Evolutionary conservation across 2,797 vertebrate species (phyloP), one percentile per base, ranked within the genome.

Genomic region (Calcarius lapponicus): DNA sequence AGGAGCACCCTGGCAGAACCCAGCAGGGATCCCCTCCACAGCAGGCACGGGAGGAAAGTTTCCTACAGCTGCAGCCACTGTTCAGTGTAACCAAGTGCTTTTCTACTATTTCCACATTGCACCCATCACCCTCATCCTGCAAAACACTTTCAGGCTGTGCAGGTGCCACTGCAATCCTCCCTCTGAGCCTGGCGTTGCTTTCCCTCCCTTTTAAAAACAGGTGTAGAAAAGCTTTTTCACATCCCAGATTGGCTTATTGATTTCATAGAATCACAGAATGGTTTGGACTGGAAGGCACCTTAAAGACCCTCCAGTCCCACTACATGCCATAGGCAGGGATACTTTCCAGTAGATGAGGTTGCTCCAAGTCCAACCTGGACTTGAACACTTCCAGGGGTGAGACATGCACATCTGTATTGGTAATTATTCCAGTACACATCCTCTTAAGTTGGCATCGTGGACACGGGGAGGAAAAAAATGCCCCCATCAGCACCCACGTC

Each of bases 401-500:
- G 11, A 53, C 31, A 90, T 8, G 53, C 80, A 53, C 80, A 66
- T 21, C 47, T 60, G 42, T 29, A 11, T 21, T 45, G 45, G 45
- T 21, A 45, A 45, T 45, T 45, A 45, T 45, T 21, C 45, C 45
- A 45, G 21, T 45, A 45, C 45, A 45, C 45, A 45, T 45, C 45
- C 45, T 45, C 20, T 45, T 45, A 22, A 22, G 32, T 28, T 47
- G 72, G 36, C 73, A 65, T 11, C 9, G 0, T 0, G 24, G 32
- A 56, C 26, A 29, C 0, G 0, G 15, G 34, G 34, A 51, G 26
- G 26, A 5, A 51, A 70, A 70, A 60, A n/a, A 32, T 1, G 8
- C 42, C 61, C 11, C 26, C n/a, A 7, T 28, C 21, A 10, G 26
- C 83, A 22, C 2, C 1, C 17, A 11, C 0, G 0, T 31, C 50